Evolutionary conservation across 2,797 vertebrate genomes (phyloP), one percentile per base, ranked within the genome.

Genomic region (Chaunax sp.): DNA sequence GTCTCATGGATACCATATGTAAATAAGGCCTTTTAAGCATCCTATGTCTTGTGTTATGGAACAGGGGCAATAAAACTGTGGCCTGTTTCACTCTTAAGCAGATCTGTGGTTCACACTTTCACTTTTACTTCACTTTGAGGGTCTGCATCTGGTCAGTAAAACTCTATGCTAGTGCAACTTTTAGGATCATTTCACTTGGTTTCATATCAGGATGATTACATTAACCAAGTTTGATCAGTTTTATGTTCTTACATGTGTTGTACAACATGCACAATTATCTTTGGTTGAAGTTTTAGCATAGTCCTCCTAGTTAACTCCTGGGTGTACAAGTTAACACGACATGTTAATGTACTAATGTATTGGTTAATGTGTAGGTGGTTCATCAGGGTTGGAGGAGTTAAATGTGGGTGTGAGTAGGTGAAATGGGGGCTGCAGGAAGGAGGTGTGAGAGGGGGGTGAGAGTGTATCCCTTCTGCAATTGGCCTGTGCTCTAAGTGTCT

Each of bases 391-490:
- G 72, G 72, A 47, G 72, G 73, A 64, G 82, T 80, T 77, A 82
- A 78, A 71, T 73, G 72, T 83, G 84, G 69, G 81, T 83, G 86
- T 84, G 76, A 78, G 84, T 84, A 80, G 80, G 78, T 77, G 78
- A 83, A 82, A 78, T 76, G 80, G 90, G 88, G 88, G 81, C 73
- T 77, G 78, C 51, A 82, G 69, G 59, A 78, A 78, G 86, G 87
- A 75, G 82, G 79, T 74, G 84, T 75, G 44, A 58, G 43, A 69
- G 58, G 78, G 86, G 87, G 84, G 88, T 84, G 84, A 90, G 92
- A 92, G 89, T 92, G 90, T 90, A 87, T 87, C 92, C 88, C 90
- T 84, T 92, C 91, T 92, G 90, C 91, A 91, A 95, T 94, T 94
- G 94, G 94, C 89, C 92, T 89, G 73, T 64, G 75, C 86, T 90